phyloP scores from a whole-genome alignment of 2,113 vertebrate species.

The Columba livia region DNA sequence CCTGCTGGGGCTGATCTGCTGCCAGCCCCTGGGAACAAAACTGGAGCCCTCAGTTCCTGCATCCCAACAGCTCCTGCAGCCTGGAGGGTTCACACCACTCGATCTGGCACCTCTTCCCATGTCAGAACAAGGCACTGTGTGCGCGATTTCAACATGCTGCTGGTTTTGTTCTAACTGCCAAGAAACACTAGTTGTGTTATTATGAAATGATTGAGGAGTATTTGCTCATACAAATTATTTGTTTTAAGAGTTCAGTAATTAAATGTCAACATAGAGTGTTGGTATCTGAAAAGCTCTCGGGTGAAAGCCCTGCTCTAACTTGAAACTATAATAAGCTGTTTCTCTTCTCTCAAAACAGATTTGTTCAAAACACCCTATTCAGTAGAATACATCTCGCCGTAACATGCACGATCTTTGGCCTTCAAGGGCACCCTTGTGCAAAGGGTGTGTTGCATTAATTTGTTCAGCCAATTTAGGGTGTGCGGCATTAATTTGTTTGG shows the following conservation, averaged over 20 bases:
- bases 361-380: conserved; percentile 23
- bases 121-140: conserved; percentile 73
- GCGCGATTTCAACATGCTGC: conserved; percentile 74
- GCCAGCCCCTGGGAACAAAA: conserved; percentile 52
- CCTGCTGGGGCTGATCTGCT: conserved; percentile 53
- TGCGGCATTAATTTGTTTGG: conserved; percentile 69
- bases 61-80: conserved; percentile 47
- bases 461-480: conserved; percentile 65
- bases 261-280: conserved; percentile 46
- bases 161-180: conserved; percentile 71
- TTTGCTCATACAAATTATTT: conserved; percentile 76
- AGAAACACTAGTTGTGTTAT: conserved; percentile 74
- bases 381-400: conserved; percentile 1
- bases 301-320: conserved; percentile 28
- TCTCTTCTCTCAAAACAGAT: conserved; percentile 8
- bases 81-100: conserved; percentile 48
- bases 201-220: conserved; percentile 71
- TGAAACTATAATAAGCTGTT: conserved; percentile 23
- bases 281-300: background rate
- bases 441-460: conserved; percentile 69
- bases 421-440: conserved; percentile 55
- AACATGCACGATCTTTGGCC: conserved; percentile 21
- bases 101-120: conserved; percentile 64
- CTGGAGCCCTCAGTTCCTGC: conserved; percentile 28
- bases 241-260: conserved; percentile 67